Conservation (phyloP, 1,140 invertebrate genomes). For the Drosophila punjabiensis region DNA sequence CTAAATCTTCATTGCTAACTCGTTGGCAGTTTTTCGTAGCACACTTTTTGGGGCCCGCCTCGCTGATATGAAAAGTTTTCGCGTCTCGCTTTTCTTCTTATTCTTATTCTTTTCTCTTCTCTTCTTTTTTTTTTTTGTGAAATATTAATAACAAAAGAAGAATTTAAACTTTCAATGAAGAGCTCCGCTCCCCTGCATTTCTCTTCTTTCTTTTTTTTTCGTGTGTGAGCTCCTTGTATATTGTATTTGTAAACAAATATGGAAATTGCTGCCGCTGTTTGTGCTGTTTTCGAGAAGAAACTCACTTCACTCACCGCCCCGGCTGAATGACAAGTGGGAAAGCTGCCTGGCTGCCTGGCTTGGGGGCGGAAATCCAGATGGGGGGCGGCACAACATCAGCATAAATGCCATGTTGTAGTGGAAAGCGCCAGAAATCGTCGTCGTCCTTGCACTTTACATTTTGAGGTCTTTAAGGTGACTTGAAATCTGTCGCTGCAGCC, state of each 20-base stretch:
- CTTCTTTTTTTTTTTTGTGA: slow-evolving; percentile 35
- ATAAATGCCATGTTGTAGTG: slow-evolving; percentile 39
- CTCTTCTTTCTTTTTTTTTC: not conserved
- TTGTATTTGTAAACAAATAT: slow-evolving; percentile 65
- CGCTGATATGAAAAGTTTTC: slow-evolving; percentile 20
- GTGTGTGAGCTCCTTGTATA: slow-evolving; percentile 43
- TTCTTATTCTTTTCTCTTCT: not conserved
- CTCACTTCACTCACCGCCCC: slow-evolving; percentile 24
- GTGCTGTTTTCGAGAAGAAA: slow-evolving; percentile 31
- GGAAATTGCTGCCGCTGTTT: slow-evolving; percentile 59
- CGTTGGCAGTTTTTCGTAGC: slow-evolving; percentile 15
- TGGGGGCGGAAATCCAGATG: slow-evolving; percentile 1
- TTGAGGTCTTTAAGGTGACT: slow-evolving; percentile 24
- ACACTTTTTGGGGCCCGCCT: slow-evolving; percentile 29
- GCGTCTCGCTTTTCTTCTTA: slow-evolving; percentile 3
- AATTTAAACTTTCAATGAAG: slow-evolving; percentile 81
- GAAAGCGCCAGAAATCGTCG: slow-evolving; percentile 22
- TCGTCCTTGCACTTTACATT: slow-evolving; percentile 44
- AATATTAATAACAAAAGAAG: slow-evolving; percentile 82
- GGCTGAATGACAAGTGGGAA: slow-evolving; percentile 33
- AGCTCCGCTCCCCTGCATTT: slow-evolving; percentile 8
- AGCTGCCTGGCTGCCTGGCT: not conserved
- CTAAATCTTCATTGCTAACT: slow-evolving; percentile 21
- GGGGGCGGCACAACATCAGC: slow-evolving; percentile 15
- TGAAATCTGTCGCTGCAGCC: not conserved